Evolutionary conservation across 1,140 invertebrate genomes (phyloP).

Genomic region (Octopus sinensis): DNA sequence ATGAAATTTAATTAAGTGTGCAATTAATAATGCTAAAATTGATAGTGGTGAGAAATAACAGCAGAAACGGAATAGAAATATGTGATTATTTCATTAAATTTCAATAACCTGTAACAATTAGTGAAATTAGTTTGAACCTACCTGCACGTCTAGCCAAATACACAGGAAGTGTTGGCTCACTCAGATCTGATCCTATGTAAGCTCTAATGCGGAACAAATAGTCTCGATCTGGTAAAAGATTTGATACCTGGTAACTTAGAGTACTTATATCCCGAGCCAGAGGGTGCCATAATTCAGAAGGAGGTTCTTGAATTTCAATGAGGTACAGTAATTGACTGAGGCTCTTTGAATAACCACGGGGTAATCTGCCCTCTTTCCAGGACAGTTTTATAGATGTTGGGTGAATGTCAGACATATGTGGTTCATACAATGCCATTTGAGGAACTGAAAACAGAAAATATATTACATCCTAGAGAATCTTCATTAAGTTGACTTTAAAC

Average conservation of each 20-base stretch:
- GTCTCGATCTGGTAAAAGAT: slow-evolving; percentile 64
- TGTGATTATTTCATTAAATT: too few species aligned
- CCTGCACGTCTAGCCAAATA: slow-evolving; percentile 45
- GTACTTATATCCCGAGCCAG: slow-evolving; percentile 29
- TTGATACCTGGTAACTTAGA: slow-evolving; percentile 36
- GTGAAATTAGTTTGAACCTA: slow-evolving; percentile 20
- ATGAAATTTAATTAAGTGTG: too few species aligned
- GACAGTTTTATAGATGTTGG: slow-evolving; percentile 35
- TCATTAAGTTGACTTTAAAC: too few species aligned
- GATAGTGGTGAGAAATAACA: too few species aligned
- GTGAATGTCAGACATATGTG: slow-evolving; percentile 35
- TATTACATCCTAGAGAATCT: too few species aligned
- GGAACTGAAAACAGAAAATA: slow-evolving; percentile 31
- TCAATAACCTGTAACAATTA: too few species aligned
- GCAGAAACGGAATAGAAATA: too few species aligned
- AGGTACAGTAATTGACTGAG: slow-evolving; percentile 22
- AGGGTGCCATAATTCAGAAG: slow-evolving; percentile 38
- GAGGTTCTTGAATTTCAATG: slow-evolving; percentile 34
- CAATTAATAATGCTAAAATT: too few species aligned
- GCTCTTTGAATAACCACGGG: slow-evolving; percentile 9
- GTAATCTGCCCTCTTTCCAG: slow-evolving; percentile 38
- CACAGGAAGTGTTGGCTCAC: slow-evolving; percentile 58
- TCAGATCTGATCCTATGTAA: slow-evolving; percentile 39
- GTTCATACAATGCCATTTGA: slow-evolving; percentile 34
- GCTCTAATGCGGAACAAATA: slow-evolving; percentile 52